Base-by-base conservation (phyloP, 2,888 invertebrate genomes). In the Epinotia nisella region DNA sequence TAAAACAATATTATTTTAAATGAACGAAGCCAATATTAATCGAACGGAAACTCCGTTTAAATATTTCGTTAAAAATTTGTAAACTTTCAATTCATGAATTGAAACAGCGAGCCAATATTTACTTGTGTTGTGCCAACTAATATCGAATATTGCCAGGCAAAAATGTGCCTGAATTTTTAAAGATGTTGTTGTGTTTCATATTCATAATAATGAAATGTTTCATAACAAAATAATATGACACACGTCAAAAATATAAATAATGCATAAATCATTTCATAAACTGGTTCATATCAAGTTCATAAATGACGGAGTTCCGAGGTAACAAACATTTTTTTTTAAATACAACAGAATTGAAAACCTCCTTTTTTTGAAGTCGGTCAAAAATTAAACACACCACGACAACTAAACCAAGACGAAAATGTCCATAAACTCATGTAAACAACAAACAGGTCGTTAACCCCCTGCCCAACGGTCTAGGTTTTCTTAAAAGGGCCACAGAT, bases 91-190 rank as follows among this genome's bases (percentile, higher is more conserved):
- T 19, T 41, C 7, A 60, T 21, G 11, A 61, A n/a, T 24, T 9
- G 24, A 45, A 24, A 21, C 1, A 60, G 60, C 19, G 13, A 7
- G 9, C 41, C 39, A 61, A 45, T 45, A 61, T 45, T 61, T 45
- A 45, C 45, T 15, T 61, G 21, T 21, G 21, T 61, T 45, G 21
- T 61, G 45, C 45, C 45, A 61, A 61, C 61, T 61, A 61, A 61
- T 61, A 61, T 24, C 61, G 61, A 15, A 61, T 61, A 61, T 61
- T 61, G 61, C 41, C n/a, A n/a, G 19, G 2, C 45, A 45, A 61
- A 60, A 45, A 61, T 49, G 45, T 39, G 24, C 19, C 21, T 61
- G 61, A 21, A 61, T 61, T 21, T 45, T 61, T 61, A 45, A 61
- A 45, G 19, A 3, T n/a, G 4, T 60, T 19, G 45, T 15, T 61